phyloP scores from a whole-genome alignment of 2,113 vertebrate species.

The Erinaceus europaeus region DNA sequence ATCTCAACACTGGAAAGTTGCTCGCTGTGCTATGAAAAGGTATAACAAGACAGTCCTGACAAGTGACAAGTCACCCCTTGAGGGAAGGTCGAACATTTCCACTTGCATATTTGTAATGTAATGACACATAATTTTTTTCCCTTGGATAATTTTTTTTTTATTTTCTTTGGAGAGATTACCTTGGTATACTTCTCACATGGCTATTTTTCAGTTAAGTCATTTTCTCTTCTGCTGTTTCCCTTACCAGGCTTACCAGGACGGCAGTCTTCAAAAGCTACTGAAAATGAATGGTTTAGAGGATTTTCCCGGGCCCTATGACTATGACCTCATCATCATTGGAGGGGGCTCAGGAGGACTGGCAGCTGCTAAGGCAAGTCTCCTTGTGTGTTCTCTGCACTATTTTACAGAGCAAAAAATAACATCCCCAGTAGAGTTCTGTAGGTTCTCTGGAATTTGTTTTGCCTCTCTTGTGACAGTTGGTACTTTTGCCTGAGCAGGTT shows the following conservation, averaged over 20 bases:
- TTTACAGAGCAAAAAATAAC: rapidly evolving
- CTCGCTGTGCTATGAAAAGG: no score
- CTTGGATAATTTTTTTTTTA: constrained; percentile 8
- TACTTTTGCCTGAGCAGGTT: neutral
- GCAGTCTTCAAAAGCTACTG: constrained; percentile 47
- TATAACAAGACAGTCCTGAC: no score
- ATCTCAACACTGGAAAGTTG: rapidly evolving
- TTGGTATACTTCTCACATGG: no score
- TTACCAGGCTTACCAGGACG: constrained; percentile 71
- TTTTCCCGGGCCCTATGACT: constrained; percentile 72
- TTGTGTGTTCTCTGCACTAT: neutral
- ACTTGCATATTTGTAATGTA: neutral
- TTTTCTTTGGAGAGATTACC: neutral
- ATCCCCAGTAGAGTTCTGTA: rapidly evolving
- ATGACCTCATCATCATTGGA: constrained; percentile 88
- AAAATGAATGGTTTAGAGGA: constrained; percentile 58
- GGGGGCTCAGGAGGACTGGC: constrained; percentile 87
- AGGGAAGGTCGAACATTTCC: neutral
- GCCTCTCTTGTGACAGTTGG: neutral
- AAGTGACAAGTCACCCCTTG: no score
- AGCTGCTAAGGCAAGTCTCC: constrained; percentile 84
- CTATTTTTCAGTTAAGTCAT: constrained; percentile 1
- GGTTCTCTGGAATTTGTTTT: neutral
- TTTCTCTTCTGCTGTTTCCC: constrained; percentile 5
- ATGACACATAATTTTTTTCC: neutral